Percentiles rank a stretch among this genome's conserved stretches.
Conservation (phyloP, 2,797 vertebrate species). For the Chrosomus eos region DNA sequence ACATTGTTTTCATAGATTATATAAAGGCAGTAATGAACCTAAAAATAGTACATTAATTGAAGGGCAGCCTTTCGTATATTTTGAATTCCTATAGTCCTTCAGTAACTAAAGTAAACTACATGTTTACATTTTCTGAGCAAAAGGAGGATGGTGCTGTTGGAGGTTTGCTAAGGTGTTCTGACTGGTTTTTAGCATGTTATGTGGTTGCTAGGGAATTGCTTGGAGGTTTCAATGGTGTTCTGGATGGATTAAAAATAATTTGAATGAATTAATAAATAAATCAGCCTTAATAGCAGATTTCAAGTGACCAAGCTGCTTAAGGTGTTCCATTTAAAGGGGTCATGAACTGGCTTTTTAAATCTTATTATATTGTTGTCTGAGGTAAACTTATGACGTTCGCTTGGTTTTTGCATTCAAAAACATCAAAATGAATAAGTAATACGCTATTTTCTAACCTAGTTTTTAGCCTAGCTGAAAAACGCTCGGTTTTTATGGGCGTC, state of each 20-base stretch:
- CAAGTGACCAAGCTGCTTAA: no score
- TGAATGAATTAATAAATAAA: no score
- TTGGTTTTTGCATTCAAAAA: no score
- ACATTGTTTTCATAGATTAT: conserved; percentile 2
- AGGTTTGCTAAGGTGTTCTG: neutral
- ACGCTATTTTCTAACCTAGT: no score
- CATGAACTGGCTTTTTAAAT: no score
- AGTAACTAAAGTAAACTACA: neutral
- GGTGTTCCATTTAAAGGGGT: no score
- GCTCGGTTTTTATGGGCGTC: no score
- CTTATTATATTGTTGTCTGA: no score
- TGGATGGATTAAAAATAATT: neutral
- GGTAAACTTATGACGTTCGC: no score
- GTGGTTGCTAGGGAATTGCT: neutral
- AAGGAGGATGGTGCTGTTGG: neutral
- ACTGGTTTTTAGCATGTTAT: neutral
- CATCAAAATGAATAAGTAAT: no score
- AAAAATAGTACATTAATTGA: conserved; percentile 10
- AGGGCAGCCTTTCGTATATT: neutral
- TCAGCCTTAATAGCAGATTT: no score
- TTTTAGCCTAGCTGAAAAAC: no score
- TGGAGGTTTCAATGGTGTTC: neutral
- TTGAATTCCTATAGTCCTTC: neutral
- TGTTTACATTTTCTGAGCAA: neutral
- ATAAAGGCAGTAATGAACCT: neutral